These are phyloP conservation scores for Sphaeramia orbicularis DNA, from an alignment of 2,797 vertebrate species.

Conservation along the genomic window DNA sequence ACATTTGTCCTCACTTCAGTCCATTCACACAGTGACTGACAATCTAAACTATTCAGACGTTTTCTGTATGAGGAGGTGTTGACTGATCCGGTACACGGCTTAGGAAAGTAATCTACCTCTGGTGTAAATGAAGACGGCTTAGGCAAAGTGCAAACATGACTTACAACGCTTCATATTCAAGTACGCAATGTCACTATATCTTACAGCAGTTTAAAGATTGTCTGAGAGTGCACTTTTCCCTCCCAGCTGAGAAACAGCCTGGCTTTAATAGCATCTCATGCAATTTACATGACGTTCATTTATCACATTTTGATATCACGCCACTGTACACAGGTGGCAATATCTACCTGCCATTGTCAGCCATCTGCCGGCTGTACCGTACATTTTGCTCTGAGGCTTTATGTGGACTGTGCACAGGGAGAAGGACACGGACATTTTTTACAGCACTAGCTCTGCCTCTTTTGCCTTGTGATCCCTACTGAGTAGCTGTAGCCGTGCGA, in stretches of 20 bases:
- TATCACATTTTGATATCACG: slow-evolving; percentile 31
- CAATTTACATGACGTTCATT: slow-evolving; percentile 34
- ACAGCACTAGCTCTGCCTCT: slow-evolving; percentile 40
- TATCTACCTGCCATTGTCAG: slow-evolving; percentile 37
- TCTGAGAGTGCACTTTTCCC: slow-evolving; percentile 1
- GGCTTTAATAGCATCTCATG: slow-evolving; percentile 17
- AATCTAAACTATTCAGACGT: too few relatives aligned
- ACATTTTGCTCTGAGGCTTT: slow-evolving; percentile 34
- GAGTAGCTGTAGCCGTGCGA: slow-evolving; percentile 55
- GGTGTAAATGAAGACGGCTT: slow-evolving; percentile 9
- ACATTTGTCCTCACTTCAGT: too few relatives aligned
- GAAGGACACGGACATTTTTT: slow-evolving; percentile 34
- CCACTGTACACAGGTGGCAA: slow-evolving; percentile 31
- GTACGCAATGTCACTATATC: neutral
- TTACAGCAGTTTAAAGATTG: neutral
- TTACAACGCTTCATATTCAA: neutral
- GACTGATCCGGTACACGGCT: too few relatives aligned
- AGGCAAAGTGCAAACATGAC: slow-evolving; percentile 1
- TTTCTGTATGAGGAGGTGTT: neutral
- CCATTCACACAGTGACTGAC: too few relatives aligned
- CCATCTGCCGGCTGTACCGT: slow-evolving; percentile 38
- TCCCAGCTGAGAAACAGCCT: slow-evolving; percentile 2
- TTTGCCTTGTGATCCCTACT: slow-evolving; percentile 45
- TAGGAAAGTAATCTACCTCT: neutral
- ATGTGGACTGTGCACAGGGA: slow-evolving; percentile 26